Conservation (phyloP, 1,140 invertebrate species). For the Drosophila sp. region DNA sequence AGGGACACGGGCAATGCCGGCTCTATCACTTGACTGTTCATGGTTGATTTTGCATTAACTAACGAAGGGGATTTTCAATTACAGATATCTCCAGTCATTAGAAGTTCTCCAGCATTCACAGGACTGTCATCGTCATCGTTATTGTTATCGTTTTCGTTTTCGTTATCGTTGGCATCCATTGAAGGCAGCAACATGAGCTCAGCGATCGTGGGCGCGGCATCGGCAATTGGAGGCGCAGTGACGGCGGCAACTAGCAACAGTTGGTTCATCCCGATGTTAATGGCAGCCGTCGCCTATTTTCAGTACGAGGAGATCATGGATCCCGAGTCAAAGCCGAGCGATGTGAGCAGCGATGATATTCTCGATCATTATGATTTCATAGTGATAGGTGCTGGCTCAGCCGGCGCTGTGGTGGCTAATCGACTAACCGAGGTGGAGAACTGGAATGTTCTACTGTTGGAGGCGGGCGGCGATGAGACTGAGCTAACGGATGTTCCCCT, state of each 20-base stretch:
- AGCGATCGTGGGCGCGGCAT: conserved; percentile 86
- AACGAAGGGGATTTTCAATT: conserved; percentile 40
- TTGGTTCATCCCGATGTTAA: conserved; percentile 92
- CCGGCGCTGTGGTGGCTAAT: conserved; percentile 96
- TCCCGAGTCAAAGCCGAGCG: conserved; percentile 89
- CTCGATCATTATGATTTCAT: conserved; percentile 93
- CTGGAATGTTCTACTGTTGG: conserved; percentile 93
- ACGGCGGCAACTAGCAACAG: conserved; percentile 86
- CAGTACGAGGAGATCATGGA: conserved; percentile 91
- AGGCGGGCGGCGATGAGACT: conserved; percentile 96
- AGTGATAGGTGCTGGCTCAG: conserved; percentile 96
- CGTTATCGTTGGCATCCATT: neutral
- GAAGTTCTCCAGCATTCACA: conserved; percentile 2
- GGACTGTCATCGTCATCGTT: neutral
- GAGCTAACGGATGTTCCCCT: conserved; percentile 95
- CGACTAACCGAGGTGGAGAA: conserved; percentile 91
- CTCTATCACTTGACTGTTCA: neutral
- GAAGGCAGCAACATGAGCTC: conserved; percentile 59
- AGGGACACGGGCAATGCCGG: neutral
- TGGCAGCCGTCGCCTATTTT: conserved; percentile 92
- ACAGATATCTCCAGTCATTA: conserved; percentile 46
- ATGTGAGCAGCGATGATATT: conserved; percentile 88
- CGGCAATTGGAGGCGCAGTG: conserved; percentile 86
- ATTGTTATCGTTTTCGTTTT: neutral
- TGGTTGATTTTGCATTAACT: conserved; percentile 26